These are phyloP conservation scores for Diorhabda elongata DNA, from an alignment of 1,140 invertebrate species.

Conservation along the genomic window DNA sequence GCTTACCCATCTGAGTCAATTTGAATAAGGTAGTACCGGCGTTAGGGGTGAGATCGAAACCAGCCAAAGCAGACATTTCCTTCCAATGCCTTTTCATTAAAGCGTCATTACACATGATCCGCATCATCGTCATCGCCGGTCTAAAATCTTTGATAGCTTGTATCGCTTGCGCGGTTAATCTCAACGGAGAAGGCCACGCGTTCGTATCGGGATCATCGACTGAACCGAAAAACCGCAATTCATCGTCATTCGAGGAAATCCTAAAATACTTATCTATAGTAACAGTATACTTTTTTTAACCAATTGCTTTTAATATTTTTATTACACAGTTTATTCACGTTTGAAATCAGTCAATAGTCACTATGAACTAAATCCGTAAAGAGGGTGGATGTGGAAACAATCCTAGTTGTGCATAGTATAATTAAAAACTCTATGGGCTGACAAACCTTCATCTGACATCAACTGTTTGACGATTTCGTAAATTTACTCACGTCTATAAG, in stretches of 20 bases:
- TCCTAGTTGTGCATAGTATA: too few relatives aligned
- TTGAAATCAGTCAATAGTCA: too few relatives aligned
- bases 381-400: too few relatives aligned
- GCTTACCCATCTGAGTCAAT: slow-evolving; percentile 63
- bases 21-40: slow-evolving; percentile 80
- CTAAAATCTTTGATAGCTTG: slow-evolving; percentile 76
- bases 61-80: slow-evolving; percentile 80
- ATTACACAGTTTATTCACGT: too few relatives aligned
- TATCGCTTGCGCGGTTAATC: slow-evolving; percentile 65
- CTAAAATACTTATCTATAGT: not conserved
- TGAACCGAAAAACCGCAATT: slow-evolving; percentile 61
- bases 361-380: too few relatives aligned
- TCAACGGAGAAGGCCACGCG: slow-evolving; percentile 73
- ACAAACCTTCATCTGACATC: too few relatives aligned
- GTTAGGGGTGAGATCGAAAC: slow-evolving; percentile 80
- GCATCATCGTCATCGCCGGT: slow-evolving; percentile 72
- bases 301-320: too few relatives aligned
- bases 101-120: slow-evolving; percentile 84
- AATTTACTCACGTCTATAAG: too few relatives aligned
- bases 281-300: too few relatives aligned
- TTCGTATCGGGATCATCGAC: slow-evolving; percentile 73
- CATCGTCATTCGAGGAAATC: slow-evolving; percentile 51
- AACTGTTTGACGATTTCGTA: too few relatives aligned
- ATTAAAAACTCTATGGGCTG: too few relatives aligned
- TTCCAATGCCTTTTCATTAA: slow-evolving; percentile 86